Evolutionary conservation across 1,140 invertebrate species (phyloP).

Genomic region (Acyrthosiphon pisum): DNA sequence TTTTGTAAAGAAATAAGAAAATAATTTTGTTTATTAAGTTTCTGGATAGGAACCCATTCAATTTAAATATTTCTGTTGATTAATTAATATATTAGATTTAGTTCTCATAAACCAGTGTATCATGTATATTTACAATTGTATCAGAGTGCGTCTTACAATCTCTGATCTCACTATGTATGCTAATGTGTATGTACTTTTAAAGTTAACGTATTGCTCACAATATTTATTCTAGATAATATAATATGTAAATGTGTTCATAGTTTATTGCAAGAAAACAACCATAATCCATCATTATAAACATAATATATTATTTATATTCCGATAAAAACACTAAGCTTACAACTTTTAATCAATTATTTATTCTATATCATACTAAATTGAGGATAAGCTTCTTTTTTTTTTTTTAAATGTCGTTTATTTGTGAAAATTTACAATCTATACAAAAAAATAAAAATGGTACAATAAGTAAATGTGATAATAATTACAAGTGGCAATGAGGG

Average conservation of each 20-base stretch:
- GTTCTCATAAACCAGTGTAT: neutral
- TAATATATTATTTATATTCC: neutral
- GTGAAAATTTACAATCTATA: too few relatives aligned
- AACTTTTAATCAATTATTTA: neutral
- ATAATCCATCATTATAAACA: neutral
- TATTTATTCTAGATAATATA: neutral
- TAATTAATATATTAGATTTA: neutral
- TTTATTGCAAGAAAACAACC: neutral
- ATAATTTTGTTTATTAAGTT: too few relatives aligned
- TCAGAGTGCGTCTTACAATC: neutral
- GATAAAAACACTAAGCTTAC: neutral
- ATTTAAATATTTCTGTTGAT: neutral
- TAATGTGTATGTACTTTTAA: neutral
- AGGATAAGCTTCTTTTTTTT: neutral
- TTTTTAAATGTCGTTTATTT: too few relatives aligned
- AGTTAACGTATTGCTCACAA: neutral
- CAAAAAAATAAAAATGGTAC: too few relatives aligned
- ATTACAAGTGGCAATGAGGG: too few relatives aligned
- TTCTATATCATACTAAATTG: neutral
- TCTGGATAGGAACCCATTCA: too few relatives aligned
- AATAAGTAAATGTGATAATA: too few relatives aligned
- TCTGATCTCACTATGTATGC: neutral
- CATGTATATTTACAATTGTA: neutral
- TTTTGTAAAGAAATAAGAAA: too few relatives aligned
- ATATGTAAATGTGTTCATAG: neutral